Percentiles rank a stretch among this genome's conserved stretches.
Evolutionary conservation across 2,888 invertebrate genomes (phyloP).

Genomic region (Drosophila percnosoma): DNA sequence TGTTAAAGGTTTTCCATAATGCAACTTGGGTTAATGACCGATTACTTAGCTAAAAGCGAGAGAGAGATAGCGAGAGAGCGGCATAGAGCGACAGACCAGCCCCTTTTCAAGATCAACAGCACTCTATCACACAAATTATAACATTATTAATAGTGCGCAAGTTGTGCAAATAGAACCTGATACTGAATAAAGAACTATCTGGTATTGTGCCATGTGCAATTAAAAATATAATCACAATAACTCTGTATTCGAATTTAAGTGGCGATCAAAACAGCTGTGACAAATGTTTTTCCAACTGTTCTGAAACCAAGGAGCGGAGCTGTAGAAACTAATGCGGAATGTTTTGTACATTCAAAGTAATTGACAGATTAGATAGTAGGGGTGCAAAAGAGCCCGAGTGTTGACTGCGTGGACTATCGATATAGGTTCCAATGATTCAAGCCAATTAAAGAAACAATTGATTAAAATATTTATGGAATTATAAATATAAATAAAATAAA

Average conservation of each 20-base stretch:
- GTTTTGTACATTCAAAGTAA: slow-evolving; percentile 29
- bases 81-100: slow-evolving; percentile 27
- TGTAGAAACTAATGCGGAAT: slow-evolving; percentile 2
- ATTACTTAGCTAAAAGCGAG: slow-evolving; percentile 44
- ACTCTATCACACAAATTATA: slow-evolving; percentile 1
- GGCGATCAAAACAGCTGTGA: slow-evolving; percentile 44
- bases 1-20: slow-evolving; percentile 32
- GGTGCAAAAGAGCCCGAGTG: slow-evolving; percentile 12
- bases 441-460: slow-evolving; percentile 36
- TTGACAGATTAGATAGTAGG: slow-evolving; percentile 33
- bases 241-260: background rate
- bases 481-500: slow-evolving; percentile 77
- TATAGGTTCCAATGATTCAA: slow-evolving; percentile 24
- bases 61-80: too few relatives aligned
- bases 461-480: slow-evolving; percentile 55
- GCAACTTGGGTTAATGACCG: slow-evolving; percentile 31
- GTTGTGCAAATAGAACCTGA: background rate
- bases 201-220: background rate
- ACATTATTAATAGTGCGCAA: background rate
- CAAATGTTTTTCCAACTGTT: slow-evolving; percentile 39
- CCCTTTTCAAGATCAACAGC: slow-evolving; percentile 25
- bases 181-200: background rate
- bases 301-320: background rate
- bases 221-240: slow-evolving; percentile 12
- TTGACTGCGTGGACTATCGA: slow-evolving; percentile 22